Conservation (phyloP, 2,797 vertebrate species). For the Microctenopoma lineatum region DNA sequence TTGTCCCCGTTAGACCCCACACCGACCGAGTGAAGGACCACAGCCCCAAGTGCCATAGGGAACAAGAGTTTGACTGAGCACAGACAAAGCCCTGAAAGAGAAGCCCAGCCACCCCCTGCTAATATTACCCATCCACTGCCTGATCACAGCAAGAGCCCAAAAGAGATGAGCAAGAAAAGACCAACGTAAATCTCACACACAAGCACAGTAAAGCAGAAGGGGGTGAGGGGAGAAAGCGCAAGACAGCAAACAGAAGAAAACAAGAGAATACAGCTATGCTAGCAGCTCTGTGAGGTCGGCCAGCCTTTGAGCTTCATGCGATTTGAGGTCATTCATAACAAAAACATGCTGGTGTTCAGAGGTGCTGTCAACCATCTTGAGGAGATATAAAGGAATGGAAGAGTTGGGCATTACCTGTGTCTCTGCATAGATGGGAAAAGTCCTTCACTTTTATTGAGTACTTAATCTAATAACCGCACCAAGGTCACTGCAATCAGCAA, state of each 20-base stretch:
- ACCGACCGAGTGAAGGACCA: conserved; percentile 62
- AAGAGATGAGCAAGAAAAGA: conserved; percentile 65
- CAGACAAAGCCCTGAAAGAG: conserved; percentile 76
- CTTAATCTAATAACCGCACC: not conserved
- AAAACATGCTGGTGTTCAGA: not conserved
- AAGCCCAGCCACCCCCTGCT: conserved; percentile 58
- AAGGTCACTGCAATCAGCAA: not conserved
- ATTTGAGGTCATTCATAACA: not conserved
- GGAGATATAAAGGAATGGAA: not conserved
- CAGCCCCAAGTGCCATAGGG: conserved; percentile 43
- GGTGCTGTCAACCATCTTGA: not conserved
- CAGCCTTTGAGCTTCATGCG: not conserved
- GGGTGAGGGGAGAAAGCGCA: not conserved
- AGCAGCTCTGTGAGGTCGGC: not conserved
- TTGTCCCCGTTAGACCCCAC: conserved; percentile 78
- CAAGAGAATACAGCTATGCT: conserved; percentile 8
- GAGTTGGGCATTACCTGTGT: not conserved
- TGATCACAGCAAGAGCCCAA: conserved; percentile 43
- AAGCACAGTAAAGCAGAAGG: conserved; percentile 22
- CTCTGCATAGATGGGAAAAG: too few relatives aligned
- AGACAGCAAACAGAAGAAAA: conserved; percentile 20
- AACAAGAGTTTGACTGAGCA: conserved; percentile 75
- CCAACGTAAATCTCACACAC: conserved; percentile 64
- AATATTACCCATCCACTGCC: conserved; percentile 41
- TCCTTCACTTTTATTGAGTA: not conserved